Evolutionary conservation across 2,113 vertebrate species (phyloP).

Genomic region (Serinus canaria): DNA sequence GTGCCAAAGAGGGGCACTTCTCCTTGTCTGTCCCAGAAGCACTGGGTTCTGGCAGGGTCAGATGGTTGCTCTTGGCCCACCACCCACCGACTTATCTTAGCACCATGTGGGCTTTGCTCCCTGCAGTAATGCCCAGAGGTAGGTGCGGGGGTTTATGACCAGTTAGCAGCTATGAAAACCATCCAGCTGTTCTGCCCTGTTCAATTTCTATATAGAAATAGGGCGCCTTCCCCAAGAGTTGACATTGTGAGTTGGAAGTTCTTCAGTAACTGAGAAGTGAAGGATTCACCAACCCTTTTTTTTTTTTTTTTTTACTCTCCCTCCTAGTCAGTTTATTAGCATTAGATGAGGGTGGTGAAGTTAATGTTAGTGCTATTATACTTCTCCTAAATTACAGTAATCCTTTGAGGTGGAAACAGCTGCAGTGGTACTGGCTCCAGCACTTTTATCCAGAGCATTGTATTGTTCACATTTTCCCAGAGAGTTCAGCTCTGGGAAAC

Average conservation of each 20-base stretch:
- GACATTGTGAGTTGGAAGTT: not conserved
- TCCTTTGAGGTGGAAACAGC: not conserved
- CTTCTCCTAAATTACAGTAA: not conserved
- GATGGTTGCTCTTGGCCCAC: fast-evolving
- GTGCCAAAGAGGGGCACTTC: no score
- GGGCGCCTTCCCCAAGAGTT: not conserved
- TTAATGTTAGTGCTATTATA: not conserved
- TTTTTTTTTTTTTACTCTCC: not conserved
- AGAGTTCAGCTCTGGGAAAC: not conserved
- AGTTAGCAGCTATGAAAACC: not conserved
- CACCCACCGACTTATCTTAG: fast-evolving
- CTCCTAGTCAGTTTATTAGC: not conserved
- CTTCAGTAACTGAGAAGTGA: not conserved
- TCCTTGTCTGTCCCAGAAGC: not conserved
- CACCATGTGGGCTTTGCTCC: fast-evolving
- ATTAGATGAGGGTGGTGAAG: not conserved
- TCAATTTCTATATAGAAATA: not conserved
- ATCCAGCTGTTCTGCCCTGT: not conserved
- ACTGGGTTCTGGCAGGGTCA: not conserved
- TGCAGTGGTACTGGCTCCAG: not conserved
- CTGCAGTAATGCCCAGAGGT: fast-evolving
- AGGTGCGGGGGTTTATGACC: not conserved
- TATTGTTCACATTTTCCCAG: not conserved
- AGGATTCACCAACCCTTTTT: not conserved
- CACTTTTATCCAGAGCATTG: not conserved